Conservation (phyloP, 2,113 vertebrate species). For the Phalacrocorax carbo region DNA sequence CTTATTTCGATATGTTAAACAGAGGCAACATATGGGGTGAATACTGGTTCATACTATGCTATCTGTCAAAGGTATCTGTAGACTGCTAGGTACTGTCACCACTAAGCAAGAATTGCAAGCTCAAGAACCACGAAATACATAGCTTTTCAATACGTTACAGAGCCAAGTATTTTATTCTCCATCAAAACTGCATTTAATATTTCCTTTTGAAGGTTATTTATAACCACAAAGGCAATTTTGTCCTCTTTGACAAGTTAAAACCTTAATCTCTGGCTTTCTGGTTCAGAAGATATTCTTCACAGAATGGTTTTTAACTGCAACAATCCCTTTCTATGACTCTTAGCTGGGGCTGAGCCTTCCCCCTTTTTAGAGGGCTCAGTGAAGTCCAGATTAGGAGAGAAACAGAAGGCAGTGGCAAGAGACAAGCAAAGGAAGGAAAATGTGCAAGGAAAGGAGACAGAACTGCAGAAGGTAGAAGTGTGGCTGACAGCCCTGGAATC, state of each 20-base stretch:
- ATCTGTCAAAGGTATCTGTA: not conserved
- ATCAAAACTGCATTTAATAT: not conserved
- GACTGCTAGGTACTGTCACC: not conserved
- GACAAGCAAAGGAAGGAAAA: slow-evolving; percentile 11
- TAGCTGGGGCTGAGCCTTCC: not conserved
- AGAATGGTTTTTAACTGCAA: not conserved
- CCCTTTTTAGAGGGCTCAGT: not conserved
- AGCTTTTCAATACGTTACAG: not conserved
- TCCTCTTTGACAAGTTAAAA: slow-evolving; percentile 12
- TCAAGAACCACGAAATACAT: not conserved
- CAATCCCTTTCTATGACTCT: not conserved
- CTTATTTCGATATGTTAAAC: not conserved
- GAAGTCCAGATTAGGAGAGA: not conserved
- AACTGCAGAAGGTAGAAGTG: slow-evolving; percentile 27
- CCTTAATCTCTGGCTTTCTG: not conserved
- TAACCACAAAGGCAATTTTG: slow-evolving; percentile 7
- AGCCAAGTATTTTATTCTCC: not conserved
- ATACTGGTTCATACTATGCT: not conserved
- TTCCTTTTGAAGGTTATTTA: slow-evolving; percentile 17
- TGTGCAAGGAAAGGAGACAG: not conserved
- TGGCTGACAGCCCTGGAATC: slow-evolving; percentile 49
- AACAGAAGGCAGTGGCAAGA: not conserved
- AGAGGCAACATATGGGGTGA: not conserved
- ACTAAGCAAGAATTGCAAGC: not conserved
- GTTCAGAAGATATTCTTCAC: not conserved